Percentiles rank a stretch among this genome's conserved stretches.
These are phyloP conservation scores for Tiliacea aurago DNA, from an alignment of 2,888 invertebrate species.

Conservation along the genomic window DNA sequence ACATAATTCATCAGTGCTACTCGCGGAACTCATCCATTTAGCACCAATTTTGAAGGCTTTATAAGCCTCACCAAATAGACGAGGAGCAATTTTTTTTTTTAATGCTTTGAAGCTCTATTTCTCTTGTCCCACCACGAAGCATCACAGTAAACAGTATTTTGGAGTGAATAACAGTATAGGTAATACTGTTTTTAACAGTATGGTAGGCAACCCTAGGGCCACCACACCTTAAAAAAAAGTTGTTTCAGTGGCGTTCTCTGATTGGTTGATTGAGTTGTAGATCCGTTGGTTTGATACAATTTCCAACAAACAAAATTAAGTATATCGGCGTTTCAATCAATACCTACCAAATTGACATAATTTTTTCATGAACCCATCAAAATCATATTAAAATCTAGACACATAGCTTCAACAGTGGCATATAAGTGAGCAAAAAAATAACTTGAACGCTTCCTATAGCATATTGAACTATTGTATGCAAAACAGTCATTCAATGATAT, in stretches of 20 bases:
- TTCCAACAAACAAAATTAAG: neutral
- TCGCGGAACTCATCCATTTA: too few relatives aligned
- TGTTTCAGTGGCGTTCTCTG: neutral
- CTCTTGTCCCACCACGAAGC: too few relatives aligned
- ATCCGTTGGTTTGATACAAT: constrained; percentile 16
- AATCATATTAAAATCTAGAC: neutral
- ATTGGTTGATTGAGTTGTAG: constrained; percentile 30
- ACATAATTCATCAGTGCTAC: too few relatives aligned
- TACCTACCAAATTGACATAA: constrained; percentile 3
- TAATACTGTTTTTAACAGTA: too few relatives aligned
- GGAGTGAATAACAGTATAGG: too few relatives aligned
- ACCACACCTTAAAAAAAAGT: neutral
- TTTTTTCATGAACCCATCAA: constrained; percentile 4
- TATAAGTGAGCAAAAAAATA: constrained; percentile 8
- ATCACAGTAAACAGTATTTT: too few relatives aligned
- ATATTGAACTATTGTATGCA: constrained; percentile 53
- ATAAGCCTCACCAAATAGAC: too few relatives aligned
- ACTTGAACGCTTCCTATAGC: constrained; percentile 15
- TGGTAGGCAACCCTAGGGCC: too few relatives aligned
- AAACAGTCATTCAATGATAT: constrained; percentile 48
- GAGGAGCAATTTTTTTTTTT: too few relatives aligned
- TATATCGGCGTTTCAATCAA: constrained; percentile 8
- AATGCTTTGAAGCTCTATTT: too few relatives aligned
- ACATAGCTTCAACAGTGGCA: constrained; percentile 15
- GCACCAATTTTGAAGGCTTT: too few relatives aligned